Evolutionary conservation across 2,888 invertebrate species (phyloP), one percentile per base, ranked within the genome.

Genomic region (Harpalus rufipes): DNA sequence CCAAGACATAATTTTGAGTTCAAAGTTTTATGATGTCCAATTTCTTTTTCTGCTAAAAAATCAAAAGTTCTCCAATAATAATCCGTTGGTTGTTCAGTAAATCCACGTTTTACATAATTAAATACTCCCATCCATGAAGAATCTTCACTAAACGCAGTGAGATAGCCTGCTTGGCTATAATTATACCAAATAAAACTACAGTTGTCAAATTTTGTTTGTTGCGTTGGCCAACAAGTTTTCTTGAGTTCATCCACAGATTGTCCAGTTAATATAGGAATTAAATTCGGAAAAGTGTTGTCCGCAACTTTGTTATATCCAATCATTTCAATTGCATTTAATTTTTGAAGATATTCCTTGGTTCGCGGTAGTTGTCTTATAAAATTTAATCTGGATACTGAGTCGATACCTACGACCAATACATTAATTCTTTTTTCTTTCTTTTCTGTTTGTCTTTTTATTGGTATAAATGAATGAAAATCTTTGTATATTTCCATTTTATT

Each of bases 241-340:
- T 92, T 92, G 68, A 97, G 90, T 88, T 97, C 96, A 0, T 92
- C 91, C 39, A 94, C 94, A 61, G 93, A 93, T 63, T 95, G 89
- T 0, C 98, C 98, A 1, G 95, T 94, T 10, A 98, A 91, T 86
- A 97, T 93, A 0, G 98, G 96, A 7, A 96, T 93, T 85, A 98
- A 90, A 90, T 98, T 98, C 0, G 97, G 97, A 89, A 96, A 98
- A 0, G 98, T 98, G 90, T 98, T 98, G 90, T 98, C 98, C 2
- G 95, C 98, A 7, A 98, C 96, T 93, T 98, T 98, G 89, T 96
- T 97, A 90, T 97, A 98, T 5, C 98, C 98, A 87, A 95, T 90
- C 89, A 98, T 92, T 89, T 97, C 97, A 79, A 96, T 93, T 58
- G 95, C 95, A 12, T 93, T 93, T 86, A 96, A 91, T 72, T 89